A percentile compares a stretch with the other conserved stretches of the same genome.
phyloP scores from a whole-genome alignment of 2,797 vertebrate genomes.

The Octomys mimax region DNA sequence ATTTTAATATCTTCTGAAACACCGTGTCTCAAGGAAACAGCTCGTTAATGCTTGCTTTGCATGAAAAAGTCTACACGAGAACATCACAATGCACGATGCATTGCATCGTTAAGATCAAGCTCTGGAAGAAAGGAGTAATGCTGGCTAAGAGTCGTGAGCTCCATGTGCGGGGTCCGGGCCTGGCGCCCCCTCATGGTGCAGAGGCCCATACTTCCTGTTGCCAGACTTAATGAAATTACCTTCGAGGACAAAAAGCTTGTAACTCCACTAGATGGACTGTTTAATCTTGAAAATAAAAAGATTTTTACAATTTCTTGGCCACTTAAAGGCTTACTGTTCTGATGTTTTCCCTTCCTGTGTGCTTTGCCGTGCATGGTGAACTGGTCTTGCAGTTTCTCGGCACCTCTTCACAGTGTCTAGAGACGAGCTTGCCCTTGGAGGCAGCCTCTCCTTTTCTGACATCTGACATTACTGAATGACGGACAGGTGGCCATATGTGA shows the following conservation, averaged over 20 bases:
- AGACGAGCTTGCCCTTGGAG: neutral
- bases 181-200: neutral
- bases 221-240: neutral
- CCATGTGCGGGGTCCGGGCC: neutral
- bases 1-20: neutral
- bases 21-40: neutral
- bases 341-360: neutral
- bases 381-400: constrained; percentile 31
- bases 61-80: constrained; percentile 3
- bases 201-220: neutral
- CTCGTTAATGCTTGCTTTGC: constrained; percentile 26
- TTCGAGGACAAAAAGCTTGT: constrained; percentile 8
- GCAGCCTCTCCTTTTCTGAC: neutral
- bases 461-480: neutral
- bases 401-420: constrained; percentile 21
- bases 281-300: constrained; percentile 35
- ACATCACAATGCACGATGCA: neutral
- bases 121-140: neutral
- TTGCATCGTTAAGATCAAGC: neutral
- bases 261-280: constrained; percentile 5
- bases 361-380: neutral
- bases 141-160: neutral
- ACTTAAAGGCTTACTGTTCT: constrained; percentile 36
- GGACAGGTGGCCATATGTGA: neutral
- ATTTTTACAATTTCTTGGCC: constrained; percentile 26